Evolutionary conservation across 2,888 invertebrate genomes (phyloP).

Genomic region (Galeruca laticollis): DNA sequence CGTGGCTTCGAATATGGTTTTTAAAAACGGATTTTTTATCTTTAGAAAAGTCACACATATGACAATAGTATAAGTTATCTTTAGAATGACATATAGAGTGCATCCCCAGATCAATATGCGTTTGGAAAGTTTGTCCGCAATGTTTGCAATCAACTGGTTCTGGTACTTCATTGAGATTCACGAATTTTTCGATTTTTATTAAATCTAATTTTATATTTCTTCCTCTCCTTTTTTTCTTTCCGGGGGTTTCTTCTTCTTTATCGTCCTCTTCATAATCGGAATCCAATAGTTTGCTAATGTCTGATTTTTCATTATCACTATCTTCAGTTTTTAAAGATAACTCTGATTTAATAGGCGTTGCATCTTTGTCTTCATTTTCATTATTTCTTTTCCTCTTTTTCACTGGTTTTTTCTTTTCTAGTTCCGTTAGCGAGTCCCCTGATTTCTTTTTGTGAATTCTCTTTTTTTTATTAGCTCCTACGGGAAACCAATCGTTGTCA

Average conservation of each 20-base stretch:
- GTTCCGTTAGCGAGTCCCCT: background rate
- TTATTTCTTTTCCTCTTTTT: slow-evolving; percentile 24
- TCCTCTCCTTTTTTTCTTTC: slow-evolving; percentile 23
- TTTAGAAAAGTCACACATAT: slow-evolving; percentile 59
- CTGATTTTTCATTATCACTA: background rate
- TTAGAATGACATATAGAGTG: slow-evolving; percentile 58
- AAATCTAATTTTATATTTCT: slow-evolving; percentile 37
- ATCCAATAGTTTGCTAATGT: background rate
- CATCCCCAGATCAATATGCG: slow-evolving; percentile 58
- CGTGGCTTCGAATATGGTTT: slow-evolving; percentile 66
- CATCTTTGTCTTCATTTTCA: background rate
- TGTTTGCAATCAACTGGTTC: slow-evolving; percentile 61
- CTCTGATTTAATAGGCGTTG: background rate
- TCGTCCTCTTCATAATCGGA: slow-evolving; percentile 4
- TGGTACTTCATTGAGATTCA: slow-evolving; percentile 50
- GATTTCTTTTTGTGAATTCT: slow-evolving; percentile 20
- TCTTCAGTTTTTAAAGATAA: background rate
- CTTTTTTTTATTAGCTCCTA: background rate
- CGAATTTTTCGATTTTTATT: slow-evolving; percentile 41
- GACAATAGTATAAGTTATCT: slow-evolving; percentile 59
- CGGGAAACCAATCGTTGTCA: slow-evolving; percentile 20
- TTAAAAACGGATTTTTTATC: slow-evolving; percentile 59
- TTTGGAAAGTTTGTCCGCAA: slow-evolving; percentile 58
- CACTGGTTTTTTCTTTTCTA: slow-evolving; percentile 19
- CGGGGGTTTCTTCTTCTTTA: slow-evolving; percentile 9